Base-by-base conservation (phyloP, 2,113 vertebrate species). In the Aleadryas rufinucha region DNA sequence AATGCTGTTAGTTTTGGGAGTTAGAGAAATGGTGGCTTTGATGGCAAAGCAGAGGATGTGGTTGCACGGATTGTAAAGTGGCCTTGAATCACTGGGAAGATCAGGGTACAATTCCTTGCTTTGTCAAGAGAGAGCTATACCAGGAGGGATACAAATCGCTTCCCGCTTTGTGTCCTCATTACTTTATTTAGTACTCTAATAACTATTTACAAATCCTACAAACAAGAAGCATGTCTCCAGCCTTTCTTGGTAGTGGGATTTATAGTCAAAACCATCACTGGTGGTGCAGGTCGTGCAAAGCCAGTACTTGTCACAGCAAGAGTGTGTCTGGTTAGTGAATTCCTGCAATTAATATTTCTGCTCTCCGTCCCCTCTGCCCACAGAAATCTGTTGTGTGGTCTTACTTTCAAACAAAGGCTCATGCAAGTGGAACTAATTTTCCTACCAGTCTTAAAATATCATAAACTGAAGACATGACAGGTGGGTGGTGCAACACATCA, bases 371-470 rank as follows among this genome's bases (percentile, higher is more conserved):
- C 44, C 47, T 88, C 19, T 72, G 68, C 60, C 47, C 41, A 28
- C 57, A 63, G 82, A 93, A 91, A 86, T 72, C 76, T 86, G 90
- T 84, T 91, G 85, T 92, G 85, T 23, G 9, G 6, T 52, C 17
- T 63, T 54, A 54, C 69, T 95, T 96, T 60, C 69, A 86, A 64
- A 87, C 85, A 96, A 81, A n/a, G 79, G 71, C 64, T 86, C 47
- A 61, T 71, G 61, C 14, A 59, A 89, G 83, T 80, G 82, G 69
- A 57, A 77, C 37, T 87, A 59, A 95, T 70, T 66, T 65, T 74
- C 75, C 49, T 91, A 82, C 81, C 64, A 54, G 70, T 78, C 59
- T 68, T 41, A 27, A 50, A 79, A 88, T 84, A 83, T 63, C 66
- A 70, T 76, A 44, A 87, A 52, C 50, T 37, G 49, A 77, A 86